Conservation (phyloP, 2,113 vertebrate species). For the Dinomys branickii region DNA sequence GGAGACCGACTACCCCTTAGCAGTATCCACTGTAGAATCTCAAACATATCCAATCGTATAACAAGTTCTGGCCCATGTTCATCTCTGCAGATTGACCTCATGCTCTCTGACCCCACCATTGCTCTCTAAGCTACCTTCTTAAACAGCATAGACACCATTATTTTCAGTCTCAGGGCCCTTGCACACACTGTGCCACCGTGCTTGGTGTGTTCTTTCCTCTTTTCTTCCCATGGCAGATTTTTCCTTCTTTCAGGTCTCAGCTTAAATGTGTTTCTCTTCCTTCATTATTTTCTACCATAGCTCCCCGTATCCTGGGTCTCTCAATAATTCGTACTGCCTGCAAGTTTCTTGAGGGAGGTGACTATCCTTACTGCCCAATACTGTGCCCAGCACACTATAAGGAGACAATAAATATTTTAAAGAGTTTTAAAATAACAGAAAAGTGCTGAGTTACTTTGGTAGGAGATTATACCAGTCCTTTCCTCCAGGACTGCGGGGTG, state of each 20-base stretch:
- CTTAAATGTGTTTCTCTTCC: background rate
- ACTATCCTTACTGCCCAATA: background rate
- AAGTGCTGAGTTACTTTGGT: background rate
- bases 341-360: background rate
- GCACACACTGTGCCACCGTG: background rate
- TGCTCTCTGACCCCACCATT: background rate
- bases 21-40: background rate
- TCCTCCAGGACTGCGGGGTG: background rate
- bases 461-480: background rate
- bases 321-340: background rate
- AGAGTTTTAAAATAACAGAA: background rate
- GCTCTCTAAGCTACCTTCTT: background rate
- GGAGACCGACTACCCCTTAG: background rate
- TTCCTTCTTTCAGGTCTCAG: background rate
- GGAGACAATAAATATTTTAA: background rate
- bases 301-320: fast-evolving
- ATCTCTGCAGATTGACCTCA: background rate
- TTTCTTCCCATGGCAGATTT: background rate
- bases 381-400: background rate
- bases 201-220: background rate
- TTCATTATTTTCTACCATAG: background rate
- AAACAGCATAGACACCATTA: background rate
- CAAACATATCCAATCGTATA: background rate
- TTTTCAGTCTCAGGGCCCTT: background rate
- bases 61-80: background rate